Conservation (phyloP, 64 coral and sea anemone species). For the Actinia equina region DNA sequence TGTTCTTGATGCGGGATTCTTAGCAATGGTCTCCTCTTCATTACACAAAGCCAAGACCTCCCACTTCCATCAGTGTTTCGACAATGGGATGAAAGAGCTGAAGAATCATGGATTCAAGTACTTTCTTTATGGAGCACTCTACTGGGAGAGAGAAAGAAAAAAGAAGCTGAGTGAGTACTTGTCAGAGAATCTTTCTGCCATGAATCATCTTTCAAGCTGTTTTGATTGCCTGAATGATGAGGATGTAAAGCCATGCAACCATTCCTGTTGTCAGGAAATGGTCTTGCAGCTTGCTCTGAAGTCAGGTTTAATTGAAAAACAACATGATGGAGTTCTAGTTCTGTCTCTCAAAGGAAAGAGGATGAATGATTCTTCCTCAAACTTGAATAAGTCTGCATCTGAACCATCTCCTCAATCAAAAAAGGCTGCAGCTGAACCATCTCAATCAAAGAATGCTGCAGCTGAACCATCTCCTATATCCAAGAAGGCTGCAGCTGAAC, state of each 20-base stretch:
- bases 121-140: slow-evolving; percentile 11
- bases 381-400: neutral
- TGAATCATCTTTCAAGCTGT: neutral
- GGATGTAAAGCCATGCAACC: neutral
- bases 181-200: neutral
- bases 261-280: slow-evolving; percentile 15
- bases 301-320: neutral
- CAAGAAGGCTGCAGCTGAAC: too few relatives aligned
- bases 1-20: neutral
- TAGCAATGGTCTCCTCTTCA: slow-evolving; percentile 8
- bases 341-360: neutral
- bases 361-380: neutral
- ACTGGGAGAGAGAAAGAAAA: slow-evolving; percentile 9
- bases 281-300: slow-evolving; percentile 7
- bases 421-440: neutral
- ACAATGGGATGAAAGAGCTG: neutral
- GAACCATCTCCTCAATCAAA: neutral
- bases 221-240: neutral
- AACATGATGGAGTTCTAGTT: neutral
- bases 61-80: neutral
- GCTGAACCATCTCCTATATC: too few relatives aligned
- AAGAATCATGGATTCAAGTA: neutral
- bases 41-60: neutral
- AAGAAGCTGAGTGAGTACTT: neutral
- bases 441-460: too few relatives aligned